Base-by-base conservation (phyloP, 2,888 invertebrate genomes). In the Eucera pruinosa region DNA sequence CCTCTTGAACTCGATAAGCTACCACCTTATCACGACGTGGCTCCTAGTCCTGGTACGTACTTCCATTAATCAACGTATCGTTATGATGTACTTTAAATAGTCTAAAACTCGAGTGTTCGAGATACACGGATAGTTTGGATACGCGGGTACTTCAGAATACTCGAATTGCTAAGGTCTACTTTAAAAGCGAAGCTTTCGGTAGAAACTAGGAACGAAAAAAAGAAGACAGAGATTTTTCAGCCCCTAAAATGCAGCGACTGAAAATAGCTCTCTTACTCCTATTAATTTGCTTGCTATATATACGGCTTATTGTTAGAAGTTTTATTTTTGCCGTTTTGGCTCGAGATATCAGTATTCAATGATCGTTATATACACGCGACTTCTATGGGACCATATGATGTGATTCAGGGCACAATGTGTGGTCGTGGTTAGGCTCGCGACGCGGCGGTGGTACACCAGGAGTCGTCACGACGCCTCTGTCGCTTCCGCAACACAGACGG, bases 1-100 rank as follows among this genome's bases (percentile, higher is more conserved):
- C 90, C 92, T 72, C 86, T 92, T 66, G 92, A 92, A 86, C 88
- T 92, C 72, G 92, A 92, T 88, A 92, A 92, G 87, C 87, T 92
- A 73, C 92, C 92, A 58, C 92, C 92, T 81, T 92, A 92, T 88
- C 92, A 92, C 83, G 92, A 92, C 83, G 91, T 91, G 55, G 90
- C 92, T 73, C 92, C 92, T 61, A 92, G 89, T 81, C 91, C 92
- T 57, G 92, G 92, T 92, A 80, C 86, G 90, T 89, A 68, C 69
- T 39, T 18, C 25, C n/a, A 6, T 30, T 13, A 27, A 45, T 48
- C 15, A 39, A 11, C 3, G 61, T n/a, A 43, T 58, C 57, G 25
- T 27, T 43, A 11, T 13, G 4, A 1, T 9, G 11, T 23, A 47
- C 6, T 15, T 39, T 3, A 39, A 36, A 6, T 9, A 36, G 9